These are phyloP conservation scores for Plemyria rubiginata DNA, from an alignment of 2,888 invertebrate species.

Conservation along the genomic window DNA sequence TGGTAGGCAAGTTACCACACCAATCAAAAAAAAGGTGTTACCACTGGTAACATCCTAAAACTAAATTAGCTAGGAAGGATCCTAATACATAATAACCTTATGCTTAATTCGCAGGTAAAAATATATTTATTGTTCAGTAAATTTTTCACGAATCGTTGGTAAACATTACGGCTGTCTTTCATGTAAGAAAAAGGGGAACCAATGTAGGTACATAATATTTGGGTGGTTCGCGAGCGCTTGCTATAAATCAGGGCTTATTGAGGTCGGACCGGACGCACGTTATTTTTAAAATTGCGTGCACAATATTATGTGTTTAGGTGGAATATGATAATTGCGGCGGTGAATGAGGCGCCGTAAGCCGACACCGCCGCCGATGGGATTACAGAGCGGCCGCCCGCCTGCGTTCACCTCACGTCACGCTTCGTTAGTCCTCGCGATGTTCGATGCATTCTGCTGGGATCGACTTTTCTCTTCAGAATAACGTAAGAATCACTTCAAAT, in stretches of 20 bases:
- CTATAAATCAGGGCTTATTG: slow-evolving; percentile 80
- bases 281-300: slow-evolving; percentile 85
- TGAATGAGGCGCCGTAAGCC: slow-evolving; percentile 80
- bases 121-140: too few relatives aligned
- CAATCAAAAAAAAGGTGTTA: too few relatives aligned
- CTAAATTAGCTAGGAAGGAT: too few relatives aligned
- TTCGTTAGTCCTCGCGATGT: slow-evolving; percentile 49
- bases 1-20: too few relatives aligned
- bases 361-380: slow-evolving; percentile 81
- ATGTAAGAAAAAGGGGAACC: slow-evolving; percentile 44
- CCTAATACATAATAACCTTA: too few relatives aligned
- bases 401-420: slow-evolving; percentile 52
- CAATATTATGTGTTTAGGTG: slow-evolving; percentile 84
- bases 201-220: slow-evolving; percentile 63
- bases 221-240: slow-evolving; percentile 53
- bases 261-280: slow-evolving; percentile 77
- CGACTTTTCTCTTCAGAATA: slow-evolving; percentile 35
- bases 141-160: too few relatives aligned
- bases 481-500: slow-evolving; percentile 26
- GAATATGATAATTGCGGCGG: slow-evolving; percentile 82
- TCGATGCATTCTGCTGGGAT: slow-evolving; percentile 44
- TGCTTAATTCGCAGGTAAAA: too few relatives aligned
- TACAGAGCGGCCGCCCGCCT: slow-evolving; percentile 69
- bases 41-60: too few relatives aligned
- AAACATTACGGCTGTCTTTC: slow-evolving; percentile 35